Conservation (phyloP, 2,797 vertebrate genomes). For the Chaetophractus vellerosus region DNA sequence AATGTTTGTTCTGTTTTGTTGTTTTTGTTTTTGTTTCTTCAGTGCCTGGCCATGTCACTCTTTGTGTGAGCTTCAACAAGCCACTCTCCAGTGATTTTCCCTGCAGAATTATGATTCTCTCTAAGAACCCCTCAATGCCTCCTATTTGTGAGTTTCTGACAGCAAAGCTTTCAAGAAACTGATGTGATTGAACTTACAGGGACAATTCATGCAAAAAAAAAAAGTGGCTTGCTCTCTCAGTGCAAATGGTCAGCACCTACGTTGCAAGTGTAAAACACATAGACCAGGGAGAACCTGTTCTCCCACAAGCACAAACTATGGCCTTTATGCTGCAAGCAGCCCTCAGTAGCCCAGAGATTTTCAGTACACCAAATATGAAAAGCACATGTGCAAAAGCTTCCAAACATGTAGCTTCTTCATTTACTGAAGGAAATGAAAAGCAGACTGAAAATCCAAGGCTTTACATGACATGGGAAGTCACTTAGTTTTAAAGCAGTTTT, state of each 20-base stretch:
- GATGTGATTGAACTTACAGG: background rate
- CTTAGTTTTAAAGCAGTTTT: background rate
- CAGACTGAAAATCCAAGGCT: constrained; percentile 24
- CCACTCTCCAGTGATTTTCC: background rate
- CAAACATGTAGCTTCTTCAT: background rate
- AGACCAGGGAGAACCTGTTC: background rate
- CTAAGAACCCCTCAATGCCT: background rate
- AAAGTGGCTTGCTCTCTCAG: background rate
- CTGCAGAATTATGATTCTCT: background rate
- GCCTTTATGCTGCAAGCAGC: background rate
- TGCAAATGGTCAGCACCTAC: background rate
- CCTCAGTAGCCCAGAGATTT: background rate
- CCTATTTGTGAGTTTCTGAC: background rate
- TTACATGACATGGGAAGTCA: background rate
- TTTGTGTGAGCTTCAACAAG: background rate
- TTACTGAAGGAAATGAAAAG: constrained; percentile 35
- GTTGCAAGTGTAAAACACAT: background rate
- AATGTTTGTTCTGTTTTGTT: too few species aligned
- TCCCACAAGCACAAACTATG: background rate
- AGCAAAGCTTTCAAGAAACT: background rate
- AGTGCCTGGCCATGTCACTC: background rate
- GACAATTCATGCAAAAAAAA: background rate
- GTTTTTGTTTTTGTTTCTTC: background rate
- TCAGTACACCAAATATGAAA: background rate
- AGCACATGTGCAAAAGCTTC: background rate